Percentiles rank a stretch among this genome's conserved stretches.
Conservation (phyloP, 2,797 vertebrate species). For the Tamandua tetradactyla region DNA sequence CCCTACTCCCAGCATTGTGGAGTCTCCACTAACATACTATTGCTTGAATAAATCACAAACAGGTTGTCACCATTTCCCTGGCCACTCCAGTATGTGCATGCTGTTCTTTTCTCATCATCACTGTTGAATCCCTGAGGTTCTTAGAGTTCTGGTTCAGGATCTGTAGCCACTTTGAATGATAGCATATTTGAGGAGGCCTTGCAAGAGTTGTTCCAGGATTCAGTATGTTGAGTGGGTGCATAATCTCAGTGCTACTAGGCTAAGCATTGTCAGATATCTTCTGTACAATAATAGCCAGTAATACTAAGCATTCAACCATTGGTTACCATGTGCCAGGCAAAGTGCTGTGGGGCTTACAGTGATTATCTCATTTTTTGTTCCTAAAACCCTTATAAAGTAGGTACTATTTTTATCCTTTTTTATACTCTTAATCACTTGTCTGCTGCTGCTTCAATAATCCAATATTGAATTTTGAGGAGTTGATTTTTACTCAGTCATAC, state of each 20-base stretch:
- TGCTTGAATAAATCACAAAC: not conserved
- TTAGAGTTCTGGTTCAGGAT: not conserved
- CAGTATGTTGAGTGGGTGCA: not conserved
- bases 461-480: not conserved
- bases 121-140: not conserved
- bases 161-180: not conserved
- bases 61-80: not conserved
- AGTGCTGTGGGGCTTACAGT: not conserved
- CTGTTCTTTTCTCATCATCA: not conserved
- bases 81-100: not conserved
- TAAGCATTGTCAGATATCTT: not conserved
- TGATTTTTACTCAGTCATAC: not conserved
- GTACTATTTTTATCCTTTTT: conserved; percentile 1
- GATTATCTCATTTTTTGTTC: not conserved
- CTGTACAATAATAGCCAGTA: not conserved
- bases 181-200: not conserved
- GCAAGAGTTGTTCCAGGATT: not conserved
- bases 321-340: not conserved
- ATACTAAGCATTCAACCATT: not conserved
- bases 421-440: not conserved
- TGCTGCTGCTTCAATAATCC: not conserved
- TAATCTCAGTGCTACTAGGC: not conserved
- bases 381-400: not conserved
- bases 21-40: not conserved
- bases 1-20: not conserved